Conservation (phyloP, 1,140 invertebrate genomes). For the Idris sp. region DNA sequence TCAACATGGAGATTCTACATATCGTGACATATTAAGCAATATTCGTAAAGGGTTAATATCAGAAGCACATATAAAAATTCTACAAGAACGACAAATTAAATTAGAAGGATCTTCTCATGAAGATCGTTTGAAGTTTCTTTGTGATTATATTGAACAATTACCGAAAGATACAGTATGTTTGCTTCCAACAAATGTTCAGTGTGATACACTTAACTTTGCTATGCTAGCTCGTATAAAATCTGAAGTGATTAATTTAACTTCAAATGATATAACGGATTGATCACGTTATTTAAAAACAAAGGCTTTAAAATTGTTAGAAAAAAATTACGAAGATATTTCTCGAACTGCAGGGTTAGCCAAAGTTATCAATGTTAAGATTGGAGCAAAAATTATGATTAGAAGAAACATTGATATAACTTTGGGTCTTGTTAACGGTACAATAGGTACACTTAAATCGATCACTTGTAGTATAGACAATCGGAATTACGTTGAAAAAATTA, state of each 20-base stretch:
- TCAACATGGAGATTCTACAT: neutral
- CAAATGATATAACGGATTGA: constrained; percentile 46
- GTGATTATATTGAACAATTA: constrained; percentile 48
- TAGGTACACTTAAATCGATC: constrained; percentile 8
- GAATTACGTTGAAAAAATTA: constrained; percentile 23
- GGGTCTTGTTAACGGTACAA: too few species aligned
- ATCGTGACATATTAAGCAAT: too few species aligned
- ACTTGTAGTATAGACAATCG: constrained; percentile 9
- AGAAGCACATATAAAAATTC: constrained; percentile 25
- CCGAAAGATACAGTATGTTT: neutral
- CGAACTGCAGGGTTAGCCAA: constrained; percentile 9
- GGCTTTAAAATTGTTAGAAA: constrained; percentile 32
- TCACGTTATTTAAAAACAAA: constrained; percentile 31
- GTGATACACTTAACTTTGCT: constrained; percentile 51
- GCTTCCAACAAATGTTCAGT: constrained; percentile 30
- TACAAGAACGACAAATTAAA: constrained; percentile 47
- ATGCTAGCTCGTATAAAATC: constrained; percentile 50
- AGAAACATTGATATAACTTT: too few species aligned
- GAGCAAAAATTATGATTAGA: too few species aligned
- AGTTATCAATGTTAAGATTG: constrained; percentile 21
- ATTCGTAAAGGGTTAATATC: too few species aligned
- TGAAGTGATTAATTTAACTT: constrained; percentile 57
- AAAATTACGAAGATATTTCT: constrained; percentile 28
- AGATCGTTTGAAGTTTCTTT: constrained; percentile 47
- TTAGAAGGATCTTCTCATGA: constrained; percentile 27